phyloP scores from a whole-genome alignment of 2,888 invertebrate species.

The Nemotelus pantherinus region DNA sequence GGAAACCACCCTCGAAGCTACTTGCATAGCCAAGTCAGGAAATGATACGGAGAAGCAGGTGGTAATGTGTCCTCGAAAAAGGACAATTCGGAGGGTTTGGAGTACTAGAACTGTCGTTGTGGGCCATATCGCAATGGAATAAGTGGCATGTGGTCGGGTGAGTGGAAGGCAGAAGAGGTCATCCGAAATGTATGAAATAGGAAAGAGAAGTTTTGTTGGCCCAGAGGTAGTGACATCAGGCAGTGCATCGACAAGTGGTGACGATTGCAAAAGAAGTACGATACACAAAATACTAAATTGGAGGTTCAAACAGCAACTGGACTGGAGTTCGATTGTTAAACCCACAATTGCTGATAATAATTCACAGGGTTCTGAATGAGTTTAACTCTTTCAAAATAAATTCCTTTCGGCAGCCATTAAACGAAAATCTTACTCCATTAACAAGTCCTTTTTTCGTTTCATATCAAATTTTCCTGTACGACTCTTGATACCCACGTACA shows the following conservation, averaged over 20 bases:
- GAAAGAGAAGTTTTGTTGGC: constrained; percentile 10
- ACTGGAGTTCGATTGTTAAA: constrained; percentile 27
- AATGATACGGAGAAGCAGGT: constrained; percentile 7
- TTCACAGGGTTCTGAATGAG: not conserved
- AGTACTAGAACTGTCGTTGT: not conserved
- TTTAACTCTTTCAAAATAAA: not conserved
- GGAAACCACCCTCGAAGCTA: constrained; percentile 8
- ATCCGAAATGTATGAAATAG: not conserved
- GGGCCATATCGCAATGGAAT: too few species aligned
- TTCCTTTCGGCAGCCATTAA: not conserved
- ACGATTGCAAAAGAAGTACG: constrained; percentile 45
- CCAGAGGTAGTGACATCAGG: constrained; percentile 10
- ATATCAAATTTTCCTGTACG: too few species aligned
- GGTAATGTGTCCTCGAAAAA: constrained; percentile 1
- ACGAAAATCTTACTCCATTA: too few species aligned
- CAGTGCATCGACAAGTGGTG: constrained; percentile 38
- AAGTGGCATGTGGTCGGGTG: not conserved
- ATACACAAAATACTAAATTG: constrained; percentile 12
- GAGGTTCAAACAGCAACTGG: constrained; percentile 12
- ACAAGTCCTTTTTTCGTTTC: too few species aligned
- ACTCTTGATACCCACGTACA: too few species aligned
- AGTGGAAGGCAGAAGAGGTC: not conserved
- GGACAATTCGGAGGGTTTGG: not conserved
- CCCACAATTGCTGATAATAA: not conserved
- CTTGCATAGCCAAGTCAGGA: constrained; percentile 30